These are phyloP conservation scores for Myotis planiceps DNA, from an alignment of 2,797 vertebrate genomes.

Conservation along the genomic window DNA sequence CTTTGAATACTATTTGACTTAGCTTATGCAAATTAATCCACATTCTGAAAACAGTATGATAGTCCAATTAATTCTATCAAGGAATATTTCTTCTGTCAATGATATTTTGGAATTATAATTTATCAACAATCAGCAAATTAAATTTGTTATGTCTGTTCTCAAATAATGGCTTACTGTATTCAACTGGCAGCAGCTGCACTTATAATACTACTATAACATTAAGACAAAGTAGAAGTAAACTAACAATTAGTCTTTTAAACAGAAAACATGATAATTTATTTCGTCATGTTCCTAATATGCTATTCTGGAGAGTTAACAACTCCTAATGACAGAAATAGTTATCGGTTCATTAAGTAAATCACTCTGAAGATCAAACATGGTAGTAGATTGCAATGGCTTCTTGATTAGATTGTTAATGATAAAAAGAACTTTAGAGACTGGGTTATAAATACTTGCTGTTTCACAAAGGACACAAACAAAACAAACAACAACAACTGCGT, in stretches of 20 bases:
- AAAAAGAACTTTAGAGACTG: background rate
- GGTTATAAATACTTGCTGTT: background rate
- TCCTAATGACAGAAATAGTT: conserved; percentile 51
- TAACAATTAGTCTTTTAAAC: conserved; percentile 64
- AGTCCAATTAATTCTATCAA: conserved; percentile 44
- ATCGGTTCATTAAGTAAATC: conserved; percentile 67
- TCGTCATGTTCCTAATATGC: conserved; percentile 27
- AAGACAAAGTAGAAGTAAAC: conserved; percentile 49
- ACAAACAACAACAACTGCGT: background rate
- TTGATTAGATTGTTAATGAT: background rate
- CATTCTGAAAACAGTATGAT: background rate
- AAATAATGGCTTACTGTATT: background rate
- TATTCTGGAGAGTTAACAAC: conserved; percentile 41
- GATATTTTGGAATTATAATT: background rate
- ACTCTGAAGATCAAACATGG: background rate
- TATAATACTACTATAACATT: background rate
- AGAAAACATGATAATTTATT: conserved; percentile 64
- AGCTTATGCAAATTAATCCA: background rate
- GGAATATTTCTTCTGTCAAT: background rate
- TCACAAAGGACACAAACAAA: conserved; percentile 3
- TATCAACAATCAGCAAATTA: conserved; percentile 15
- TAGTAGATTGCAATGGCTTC: background rate
- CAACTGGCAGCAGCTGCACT: background rate
- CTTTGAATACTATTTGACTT: background rate
- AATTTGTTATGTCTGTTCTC: background rate